phyloP scores from a whole-genome alignment of 1,140 invertebrate species.

The Rhopalosiphum padi region DNA sequence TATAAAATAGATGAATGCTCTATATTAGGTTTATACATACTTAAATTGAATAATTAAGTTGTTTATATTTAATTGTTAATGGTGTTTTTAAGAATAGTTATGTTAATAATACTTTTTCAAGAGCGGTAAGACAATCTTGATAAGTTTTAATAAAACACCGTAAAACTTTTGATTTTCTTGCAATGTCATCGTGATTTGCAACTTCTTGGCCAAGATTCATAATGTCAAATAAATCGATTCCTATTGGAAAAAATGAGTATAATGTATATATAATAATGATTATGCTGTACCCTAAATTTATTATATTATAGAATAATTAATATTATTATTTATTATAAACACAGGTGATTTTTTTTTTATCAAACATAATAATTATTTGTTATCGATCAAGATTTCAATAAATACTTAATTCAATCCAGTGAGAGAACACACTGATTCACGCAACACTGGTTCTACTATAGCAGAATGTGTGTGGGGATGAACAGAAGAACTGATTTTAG shows the following conservation, averaged over 20 bases:
- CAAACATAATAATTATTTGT: background rate
- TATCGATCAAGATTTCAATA: background rate
- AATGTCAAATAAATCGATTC: slow-evolving; percentile 77
- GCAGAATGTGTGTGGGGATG: background rate
- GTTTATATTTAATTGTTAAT: background rate
- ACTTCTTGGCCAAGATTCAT: slow-evolving; percentile 69
- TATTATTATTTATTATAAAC: background rate
- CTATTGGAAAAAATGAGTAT: slow-evolving; percentile 63
- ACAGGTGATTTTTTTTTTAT: background rate
- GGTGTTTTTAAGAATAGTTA: background rate
- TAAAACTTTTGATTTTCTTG: slow-evolving; percentile 77
- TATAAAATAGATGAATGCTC: background rate
- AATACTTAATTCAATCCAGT: background rate
- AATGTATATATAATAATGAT: background rate
- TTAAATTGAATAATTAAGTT: background rate
- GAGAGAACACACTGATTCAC: background rate
- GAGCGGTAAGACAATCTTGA: slow-evolving; percentile 78
- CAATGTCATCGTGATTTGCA: slow-evolving; percentile 77
- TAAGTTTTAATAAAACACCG: slow-evolving; percentile 73
- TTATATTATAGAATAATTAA: background rate
- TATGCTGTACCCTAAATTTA: background rate
- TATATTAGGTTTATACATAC: background rate
- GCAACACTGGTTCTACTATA: background rate
- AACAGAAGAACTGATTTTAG: background rate
- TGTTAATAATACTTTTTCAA: slow-evolving; percentile 77